Evolutionary conservation across 2,113 vertebrate genomes (phyloP).

Genomic region (Sinocyclocheilus grahami): DNA sequence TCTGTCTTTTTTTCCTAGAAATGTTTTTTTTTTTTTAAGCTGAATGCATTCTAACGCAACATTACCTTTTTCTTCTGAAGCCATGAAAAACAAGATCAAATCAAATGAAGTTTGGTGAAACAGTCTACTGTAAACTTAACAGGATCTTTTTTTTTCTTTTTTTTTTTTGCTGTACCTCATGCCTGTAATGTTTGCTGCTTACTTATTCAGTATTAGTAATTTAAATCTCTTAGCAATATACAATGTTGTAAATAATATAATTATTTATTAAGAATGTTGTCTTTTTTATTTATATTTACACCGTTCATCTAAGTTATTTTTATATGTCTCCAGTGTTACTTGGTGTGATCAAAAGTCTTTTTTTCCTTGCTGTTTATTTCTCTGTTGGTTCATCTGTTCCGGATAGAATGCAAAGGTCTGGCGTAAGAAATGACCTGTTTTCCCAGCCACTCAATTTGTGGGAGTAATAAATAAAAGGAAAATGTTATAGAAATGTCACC

Average conservation of each 20-base stretch:
- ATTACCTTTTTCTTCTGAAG: slow-evolving; percentile 58
- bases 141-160: slow-evolving; percentile 83
- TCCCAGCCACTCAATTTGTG: slow-evolving; percentile 26
- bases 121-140: slow-evolving; percentile 90
- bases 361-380: slow-evolving; percentile 66
- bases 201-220: slow-evolving; percentile 86
- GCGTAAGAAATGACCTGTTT: slow-evolving; percentile 49
- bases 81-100: slow-evolving; percentile 69
- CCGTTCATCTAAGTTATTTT: slow-evolving; percentile 98
- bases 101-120: slow-evolving; percentile 80
- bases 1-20: slow-evolving; percentile 38
- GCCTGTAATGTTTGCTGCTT: slow-evolving; percentile 86
- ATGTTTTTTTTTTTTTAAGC: background rate
- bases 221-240: slow-evolving; percentile 89
- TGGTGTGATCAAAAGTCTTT: slow-evolving; percentile 42
- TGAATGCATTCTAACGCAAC: background rate
- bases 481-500: slow-evolving; percentile 28
- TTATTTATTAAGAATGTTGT: slow-evolving; percentile 99
- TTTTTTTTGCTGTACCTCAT: slow-evolving; percentile 93
- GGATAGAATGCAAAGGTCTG: slow-evolving; percentile 78
- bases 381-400: slow-evolving; percentile 55
- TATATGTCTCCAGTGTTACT: slow-evolving; percentile 83
- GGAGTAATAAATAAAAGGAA: slow-evolving; percentile 34
- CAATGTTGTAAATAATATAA: slow-evolving; percentile 99
- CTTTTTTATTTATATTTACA: slow-evolving; percentile 98